Evolutionary conservation across 2,888 invertebrate species (phyloP).

Genomic region (Dryobotodes eremita): DNA sequence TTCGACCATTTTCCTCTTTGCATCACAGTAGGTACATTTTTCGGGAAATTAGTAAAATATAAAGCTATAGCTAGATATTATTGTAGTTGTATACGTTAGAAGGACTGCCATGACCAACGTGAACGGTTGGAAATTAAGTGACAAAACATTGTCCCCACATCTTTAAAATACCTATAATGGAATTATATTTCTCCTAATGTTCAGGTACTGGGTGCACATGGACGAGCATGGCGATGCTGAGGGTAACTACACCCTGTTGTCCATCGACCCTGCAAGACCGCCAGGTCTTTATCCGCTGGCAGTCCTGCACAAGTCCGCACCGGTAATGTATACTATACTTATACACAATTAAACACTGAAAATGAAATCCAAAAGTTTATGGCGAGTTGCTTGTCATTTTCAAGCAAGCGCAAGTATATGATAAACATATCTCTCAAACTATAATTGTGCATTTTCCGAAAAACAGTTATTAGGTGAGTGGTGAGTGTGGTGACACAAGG

Average conservation of each 20-base stretch:
- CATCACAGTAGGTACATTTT: not conserved
- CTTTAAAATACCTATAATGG: not conserved
- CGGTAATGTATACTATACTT: constrained; percentile 91
- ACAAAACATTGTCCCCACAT: not conserved
- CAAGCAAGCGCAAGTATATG: no score
- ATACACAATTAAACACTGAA: not conserved
- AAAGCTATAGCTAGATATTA: not conserved
- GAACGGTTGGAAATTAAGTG: not conserved
- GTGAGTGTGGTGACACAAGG: not conserved
- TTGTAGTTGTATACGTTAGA: not conserved
- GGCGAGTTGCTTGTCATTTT: not conserved
- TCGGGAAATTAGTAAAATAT: not conserved
- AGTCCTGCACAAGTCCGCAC: constrained; percentile 93
- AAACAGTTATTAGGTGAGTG: not conserved
- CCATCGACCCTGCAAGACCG: constrained; percentile 86
- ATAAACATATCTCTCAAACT: no score
- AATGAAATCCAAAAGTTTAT: not conserved
- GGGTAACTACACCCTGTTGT: constrained; percentile 97
- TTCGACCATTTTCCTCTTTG: constrained; percentile 7
- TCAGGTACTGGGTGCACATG: constrained; percentile 97
- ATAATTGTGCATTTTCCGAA: not conserved
- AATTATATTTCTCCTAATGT: constrained; percentile 1
- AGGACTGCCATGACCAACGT: not conserved
- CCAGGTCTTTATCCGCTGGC: constrained; percentile 95
- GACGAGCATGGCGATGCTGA: constrained; percentile 98